Evolutionary conservation across 2,888 invertebrate species (phyloP).

Genomic region (Linnaemya vulpina): DNA sequence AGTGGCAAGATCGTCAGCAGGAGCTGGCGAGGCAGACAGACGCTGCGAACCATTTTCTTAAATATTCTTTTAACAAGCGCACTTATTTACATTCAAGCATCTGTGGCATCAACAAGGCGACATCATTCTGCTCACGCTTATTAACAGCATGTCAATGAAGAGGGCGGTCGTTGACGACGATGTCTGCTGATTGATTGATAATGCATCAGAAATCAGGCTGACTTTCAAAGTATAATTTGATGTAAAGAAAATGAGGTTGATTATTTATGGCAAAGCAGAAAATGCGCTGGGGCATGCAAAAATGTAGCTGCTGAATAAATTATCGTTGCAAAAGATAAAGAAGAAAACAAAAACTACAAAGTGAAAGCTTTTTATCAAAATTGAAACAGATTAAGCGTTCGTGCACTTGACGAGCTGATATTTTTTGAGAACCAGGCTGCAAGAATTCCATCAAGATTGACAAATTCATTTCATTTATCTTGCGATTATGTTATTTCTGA

Average conservation of each 20-base stretch:
- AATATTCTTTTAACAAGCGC: slow-evolving; percentile 55
- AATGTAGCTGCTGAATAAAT: slow-evolving; percentile 17
- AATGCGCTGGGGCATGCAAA: not conserved
- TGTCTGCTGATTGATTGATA: slow-evolving; percentile 69
- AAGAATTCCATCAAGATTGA: not conserved
- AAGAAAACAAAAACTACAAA: not conserved
- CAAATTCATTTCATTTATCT: slow-evolving; percentile 9
- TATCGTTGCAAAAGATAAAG: not conserved
- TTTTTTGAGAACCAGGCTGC: no score
- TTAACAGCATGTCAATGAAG: slow-evolving; percentile 61
- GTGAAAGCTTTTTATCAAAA: not conserved
- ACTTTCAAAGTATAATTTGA: slow-evolving; percentile 17
- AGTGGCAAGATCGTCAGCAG: not conserved
- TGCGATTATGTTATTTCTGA: no score
- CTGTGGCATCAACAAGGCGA: slow-evolving; percentile 33
- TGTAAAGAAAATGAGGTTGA: slow-evolving; percentile 18
- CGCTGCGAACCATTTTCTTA: slow-evolving; percentile 39
- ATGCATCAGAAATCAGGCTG: slow-evolving; percentile 63
- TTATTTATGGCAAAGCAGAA: slow-evolving; percentile 19
- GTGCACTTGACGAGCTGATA: no score
- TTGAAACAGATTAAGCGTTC: no score
- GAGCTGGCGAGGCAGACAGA: not conserved
- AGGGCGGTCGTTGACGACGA: slow-evolving; percentile 31
- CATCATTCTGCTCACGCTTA: slow-evolving; percentile 57
- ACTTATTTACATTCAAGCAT: slow-evolving; percentile 26